Evolutionary conservation across 2,797 vertebrate species (phyloP), one percentile per base, ranked within the genome.

Genomic region (Lophius americanus): DNA sequence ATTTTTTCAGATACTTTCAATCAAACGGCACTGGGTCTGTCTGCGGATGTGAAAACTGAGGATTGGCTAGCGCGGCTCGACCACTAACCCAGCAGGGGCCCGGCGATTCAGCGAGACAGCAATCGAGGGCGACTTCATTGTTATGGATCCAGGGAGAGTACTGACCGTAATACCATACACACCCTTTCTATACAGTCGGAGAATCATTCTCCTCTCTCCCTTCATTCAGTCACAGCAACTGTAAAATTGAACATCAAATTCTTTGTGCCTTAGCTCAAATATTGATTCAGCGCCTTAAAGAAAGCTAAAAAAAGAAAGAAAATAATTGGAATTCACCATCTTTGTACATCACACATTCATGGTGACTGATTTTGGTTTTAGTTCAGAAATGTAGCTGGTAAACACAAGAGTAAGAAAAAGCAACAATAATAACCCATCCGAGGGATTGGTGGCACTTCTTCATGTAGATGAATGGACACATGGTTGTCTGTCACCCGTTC

Each of bases 291-390:
- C 79, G 66, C 65, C 69, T 75, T 59, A 49, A 14, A 62, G 62
- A 11, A 53, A 83, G 79, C 70, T 70, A 60, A 76, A 77, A 84
- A 49, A 78, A 84, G 12, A 44, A 12, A 12, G 12, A 44, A 44
- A 43, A 43, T 3, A 43, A 43, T 44, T 55, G 72, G 52, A 68
- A 75, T 78, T 76, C 64, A 78, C 77, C 86, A 75, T 85, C 78
- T 83, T 85, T 78, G 71, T 82, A 83, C 76, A 89, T 81, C 82
- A 89, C 86, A 94, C 92, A 93, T 93, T 93, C 92, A 91, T 89
- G 82, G 81, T 81, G 74, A 91, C 68, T 76, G 75, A 80, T 90
- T 93, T 93, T 92, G 91, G 91, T 91, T 92, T 92, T 64, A 78
- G 64, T 88, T 83, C 60, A 90, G 76, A 86, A 79, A 87, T 76